Evolutionary conservation across 2,888 invertebrate genomes (phyloP).

Genomic region (Polymixis flavicincta): DNA sequence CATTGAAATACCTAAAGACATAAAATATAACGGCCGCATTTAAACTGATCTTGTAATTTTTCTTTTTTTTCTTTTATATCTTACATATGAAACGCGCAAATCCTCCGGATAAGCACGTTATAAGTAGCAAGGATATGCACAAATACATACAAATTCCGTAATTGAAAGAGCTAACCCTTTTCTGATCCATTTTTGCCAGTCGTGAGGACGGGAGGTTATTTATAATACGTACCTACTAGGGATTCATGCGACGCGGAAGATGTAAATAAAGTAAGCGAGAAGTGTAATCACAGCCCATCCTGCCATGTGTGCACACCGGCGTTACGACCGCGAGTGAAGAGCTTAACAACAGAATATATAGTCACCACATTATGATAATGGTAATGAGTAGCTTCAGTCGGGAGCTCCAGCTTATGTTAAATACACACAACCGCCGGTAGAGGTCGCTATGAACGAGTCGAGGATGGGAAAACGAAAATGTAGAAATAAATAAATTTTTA

Average conservation of each 20-base stretch:
- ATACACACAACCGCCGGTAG: constrained; percentile 17
- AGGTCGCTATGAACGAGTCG: constrained; percentile 8
- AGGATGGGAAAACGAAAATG: neutral
- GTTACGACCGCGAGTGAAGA: neutral
- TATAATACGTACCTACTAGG: constrained; percentile 13
- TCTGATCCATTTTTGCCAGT: constrained; percentile 24
- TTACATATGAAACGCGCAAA: neutral
- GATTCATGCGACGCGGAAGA: constrained; percentile 10
- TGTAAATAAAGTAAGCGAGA: constrained; percentile 10
- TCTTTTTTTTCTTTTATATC: neutral
- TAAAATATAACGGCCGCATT: neutral
- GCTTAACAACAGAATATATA: constrained; percentile 11
- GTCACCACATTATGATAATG: constrained; percentile 40
- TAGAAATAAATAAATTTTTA: constrained; percentile 18
- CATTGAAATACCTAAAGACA: neutral
- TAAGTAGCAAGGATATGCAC: constrained; percentile 9
- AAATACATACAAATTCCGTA: constrained; percentile 17
- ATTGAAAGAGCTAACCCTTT: constrained; percentile 34
- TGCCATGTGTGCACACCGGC: constrained; percentile 3
- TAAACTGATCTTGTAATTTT: too few relatives aligned
- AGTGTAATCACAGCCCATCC: neutral
- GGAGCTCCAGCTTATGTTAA: constrained; percentile 32
- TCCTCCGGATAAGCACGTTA: constrained; percentile 1
- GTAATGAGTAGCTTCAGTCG: constrained; percentile 27
- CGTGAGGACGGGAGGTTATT: constrained; percentile 7